Base-by-base conservation (phyloP, 2,113 vertebrate genomes). In the Lamprotornis superbus region DNA sequence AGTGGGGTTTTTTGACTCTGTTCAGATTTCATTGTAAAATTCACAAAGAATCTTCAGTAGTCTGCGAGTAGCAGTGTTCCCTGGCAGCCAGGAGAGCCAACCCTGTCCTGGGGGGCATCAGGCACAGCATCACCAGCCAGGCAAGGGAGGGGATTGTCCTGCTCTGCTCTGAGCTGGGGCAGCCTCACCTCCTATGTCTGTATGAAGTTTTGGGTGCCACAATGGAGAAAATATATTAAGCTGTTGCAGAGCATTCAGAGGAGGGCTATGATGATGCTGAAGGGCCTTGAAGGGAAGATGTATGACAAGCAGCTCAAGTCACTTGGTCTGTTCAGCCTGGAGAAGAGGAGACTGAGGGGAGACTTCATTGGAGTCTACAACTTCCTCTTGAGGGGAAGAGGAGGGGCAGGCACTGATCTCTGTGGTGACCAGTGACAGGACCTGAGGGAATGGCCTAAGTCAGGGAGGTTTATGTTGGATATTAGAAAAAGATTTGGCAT, bases 51-150 rank as follows among this genome's bases (percentile, higher is more conserved):
- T 40, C 28, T 85, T 52, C 31, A 49, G 60, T 69, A 79, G 7
- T 63, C 37, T 87, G 27, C 0, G 0, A 71, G 63, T 71, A 75
- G 12, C 11, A 79, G 25, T 35, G 8, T 50, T 7, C 20, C 25
- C 16, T 21, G 61, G 20, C 35, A 31, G 25, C 20, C 71, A 31
- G 35, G 16, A 50, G 15, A 7, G 6, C 18, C 23, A 55, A 3
- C 0, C 1, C 0, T 64, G 59, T 47, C 30, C 28, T n/a, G 40
- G 7, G 4, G 7, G 0, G 2, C 31, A 67, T 57, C 70, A 42
- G 30, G 15, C 15, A 24, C 23, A 74, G 40, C 40, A 47, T 28
- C 0, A 0, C n/a, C 40, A 56, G 42, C 20, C 0, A 0, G 52
- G 15, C 20, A 42, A 50, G 16, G 31, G 30, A 65, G 30, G 20